Evolutionary conservation across 2,888 invertebrate species (phyloP).

Genomic region (Spilosoma lubricipeda): DNA sequence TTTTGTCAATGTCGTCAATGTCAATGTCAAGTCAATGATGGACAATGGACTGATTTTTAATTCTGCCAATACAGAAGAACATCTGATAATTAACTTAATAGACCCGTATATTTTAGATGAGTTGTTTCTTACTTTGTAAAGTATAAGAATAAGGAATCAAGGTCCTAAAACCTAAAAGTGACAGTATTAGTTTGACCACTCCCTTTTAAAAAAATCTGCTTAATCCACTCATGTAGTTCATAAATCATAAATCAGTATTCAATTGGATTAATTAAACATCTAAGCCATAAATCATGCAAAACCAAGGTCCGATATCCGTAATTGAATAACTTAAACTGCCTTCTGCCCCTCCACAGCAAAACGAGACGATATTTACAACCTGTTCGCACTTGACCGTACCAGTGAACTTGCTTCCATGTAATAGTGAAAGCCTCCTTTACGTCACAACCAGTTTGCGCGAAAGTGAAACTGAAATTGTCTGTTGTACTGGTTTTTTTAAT

Average conservation of each 20-base stretch:
- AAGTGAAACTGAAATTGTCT: constrained; percentile 50
- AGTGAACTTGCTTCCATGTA: constrained; percentile 33
- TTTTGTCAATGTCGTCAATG: no score
- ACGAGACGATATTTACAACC: constrained; percentile 15
- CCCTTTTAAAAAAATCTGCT: no score
- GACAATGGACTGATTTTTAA: no score
- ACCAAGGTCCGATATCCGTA: not conserved
- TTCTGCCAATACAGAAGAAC: no score
- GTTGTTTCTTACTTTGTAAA: no score
- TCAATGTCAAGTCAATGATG: no score
- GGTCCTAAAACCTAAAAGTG: no score
- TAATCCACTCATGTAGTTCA: not conserved
- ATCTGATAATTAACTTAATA: no score
- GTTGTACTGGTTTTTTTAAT: constrained; percentile 34
- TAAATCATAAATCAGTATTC: not conserved
- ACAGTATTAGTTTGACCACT: no score
- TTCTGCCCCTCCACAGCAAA: not conserved
- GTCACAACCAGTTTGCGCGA: constrained; percentile 34
- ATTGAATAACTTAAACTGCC: not conserved
- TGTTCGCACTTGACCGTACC: constrained; percentile 43
- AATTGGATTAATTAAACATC: not conserved
- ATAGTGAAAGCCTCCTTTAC: constrained; percentile 48
- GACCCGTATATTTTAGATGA: no score
- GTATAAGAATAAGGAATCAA: no score
- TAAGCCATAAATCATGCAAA: not conserved